Conservation (phyloP, 2,888 invertebrate species). For the Neoitamus cyanurus region DNA sequence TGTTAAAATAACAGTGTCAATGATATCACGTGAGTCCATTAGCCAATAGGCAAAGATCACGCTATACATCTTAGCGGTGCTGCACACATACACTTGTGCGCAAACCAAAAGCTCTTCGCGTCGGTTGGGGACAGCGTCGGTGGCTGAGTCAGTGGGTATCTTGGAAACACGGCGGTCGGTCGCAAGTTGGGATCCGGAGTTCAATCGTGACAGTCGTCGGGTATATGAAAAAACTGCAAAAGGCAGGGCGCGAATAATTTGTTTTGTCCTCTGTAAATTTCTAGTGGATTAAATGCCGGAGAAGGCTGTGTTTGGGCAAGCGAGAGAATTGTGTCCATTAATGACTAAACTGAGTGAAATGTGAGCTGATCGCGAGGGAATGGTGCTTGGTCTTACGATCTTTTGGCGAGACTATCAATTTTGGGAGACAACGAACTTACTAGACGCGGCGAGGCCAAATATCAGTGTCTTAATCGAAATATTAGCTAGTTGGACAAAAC, state of each 20-base stretch:
- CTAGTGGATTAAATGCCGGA: neutral
- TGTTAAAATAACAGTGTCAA: too few relatives aligned
- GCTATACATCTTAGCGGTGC: too few relatives aligned
- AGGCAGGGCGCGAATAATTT: neutral
- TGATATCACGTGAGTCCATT: too few relatives aligned
- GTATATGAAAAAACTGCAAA: neutral
- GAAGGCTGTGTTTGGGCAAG: neutral
- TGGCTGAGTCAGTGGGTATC: too few relatives aligned
- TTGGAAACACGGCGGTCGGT: too few relatives aligned
- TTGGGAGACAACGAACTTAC: neutral
- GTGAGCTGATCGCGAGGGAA: neutral
- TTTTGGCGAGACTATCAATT: neutral
- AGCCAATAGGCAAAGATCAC: too few relatives aligned
- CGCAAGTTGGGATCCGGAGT: too few relatives aligned
- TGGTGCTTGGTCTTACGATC: neutral
- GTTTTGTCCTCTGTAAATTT: neutral
- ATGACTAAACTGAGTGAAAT: neutral
- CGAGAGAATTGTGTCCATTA: neutral
- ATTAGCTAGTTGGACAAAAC: neutral
- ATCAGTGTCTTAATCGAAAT: neutral
- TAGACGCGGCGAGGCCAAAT: neutral
- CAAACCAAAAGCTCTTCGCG: too few relatives aligned
- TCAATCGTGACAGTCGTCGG: conserved; percentile 26
- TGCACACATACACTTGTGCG: too few relatives aligned
- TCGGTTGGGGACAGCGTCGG: too few relatives aligned